A percentile compares a stretch with the other conserved stretches of the same genome.
phyloP scores from a whole-genome alignment of 2,888 invertebrate species.

The Axea sp. region DNA sequence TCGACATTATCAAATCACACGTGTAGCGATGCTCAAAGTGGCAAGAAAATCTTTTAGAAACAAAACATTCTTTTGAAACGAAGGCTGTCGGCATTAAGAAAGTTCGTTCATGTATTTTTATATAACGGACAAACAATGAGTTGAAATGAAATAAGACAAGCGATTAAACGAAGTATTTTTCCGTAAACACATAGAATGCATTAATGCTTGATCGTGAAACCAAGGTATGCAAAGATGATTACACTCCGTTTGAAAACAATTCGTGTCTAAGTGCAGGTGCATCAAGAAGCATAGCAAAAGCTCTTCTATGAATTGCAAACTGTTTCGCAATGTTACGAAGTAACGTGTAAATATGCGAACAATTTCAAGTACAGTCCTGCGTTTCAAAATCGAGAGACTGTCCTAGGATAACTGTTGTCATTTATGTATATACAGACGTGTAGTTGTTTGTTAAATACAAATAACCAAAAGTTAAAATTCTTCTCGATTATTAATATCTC shows the following conservation, averaged over 20 bases:
- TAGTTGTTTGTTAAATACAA: conserved; percentile 73
- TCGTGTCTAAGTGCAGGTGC: conserved; percentile 17
- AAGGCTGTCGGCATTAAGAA: too few relatives aligned
- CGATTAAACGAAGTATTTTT: too few relatives aligned
- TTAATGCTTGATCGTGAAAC: background rate
- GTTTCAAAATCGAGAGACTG: conserved; percentile 39
- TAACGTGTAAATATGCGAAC: conserved; percentile 46
- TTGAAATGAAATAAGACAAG: too few relatives aligned
- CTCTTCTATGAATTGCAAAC: conserved; percentile 31
- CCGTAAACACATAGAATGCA: too few relatives aligned
- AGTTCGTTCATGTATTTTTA: too few relatives aligned
- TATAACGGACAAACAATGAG: too few relatives aligned
- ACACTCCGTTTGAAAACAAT: conserved; percentile 28
- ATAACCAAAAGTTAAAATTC: conserved; percentile 67
- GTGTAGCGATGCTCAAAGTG: too few relatives aligned
- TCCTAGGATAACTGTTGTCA: conserved; percentile 48
- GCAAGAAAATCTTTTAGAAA: too few relatives aligned
- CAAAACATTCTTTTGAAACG: too few relatives aligned
- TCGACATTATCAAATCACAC: too few relatives aligned
- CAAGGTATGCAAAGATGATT: conserved; percentile 14
- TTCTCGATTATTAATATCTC: conserved; percentile 75
- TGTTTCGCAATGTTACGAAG: conserved; percentile 8
- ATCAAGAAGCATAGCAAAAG: conserved; percentile 24
- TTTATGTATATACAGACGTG: conserved; percentile 27
- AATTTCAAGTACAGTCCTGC: conserved; percentile 45